Evolutionary conservation across 2,797 vertebrate genomes (phyloP).

Genomic region (Sebastes glaucus): DNA sequence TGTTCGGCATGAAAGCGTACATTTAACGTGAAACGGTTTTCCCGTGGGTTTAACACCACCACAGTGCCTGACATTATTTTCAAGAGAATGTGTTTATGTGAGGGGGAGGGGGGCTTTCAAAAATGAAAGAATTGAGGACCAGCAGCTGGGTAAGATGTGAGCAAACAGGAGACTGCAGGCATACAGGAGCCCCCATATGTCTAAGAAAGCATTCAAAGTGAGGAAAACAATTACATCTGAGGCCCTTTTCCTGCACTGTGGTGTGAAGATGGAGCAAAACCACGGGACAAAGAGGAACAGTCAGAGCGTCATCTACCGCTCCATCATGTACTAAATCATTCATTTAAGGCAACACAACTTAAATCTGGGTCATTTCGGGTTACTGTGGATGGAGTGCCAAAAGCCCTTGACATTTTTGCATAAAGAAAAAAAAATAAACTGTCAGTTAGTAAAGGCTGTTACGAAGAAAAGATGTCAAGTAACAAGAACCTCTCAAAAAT

Average conservation of each 20-base stretch:
- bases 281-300: conserved; percentile 49
- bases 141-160: conserved; percentile 29
- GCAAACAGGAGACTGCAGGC: conserved; percentile 11
- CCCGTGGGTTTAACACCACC: conserved; percentile 13
- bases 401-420: conserved; percentile 87
- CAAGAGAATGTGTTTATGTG: background rate
- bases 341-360: conserved; percentile 88
- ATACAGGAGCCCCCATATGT: conserved; percentile 5
- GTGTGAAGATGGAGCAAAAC: conserved; percentile 22
- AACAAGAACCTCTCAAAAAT: conserved; percentile 74
- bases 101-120: background rate
- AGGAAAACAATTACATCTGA: conserved; percentile 5
- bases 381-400: conserved; percentile 95
- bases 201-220: background rate
- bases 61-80: conserved; percentile 3
- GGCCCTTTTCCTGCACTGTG: conserved; percentile 29
- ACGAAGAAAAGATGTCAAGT: conserved; percentile 71
- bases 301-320: conserved; percentile 67
- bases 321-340: conserved; percentile 72
- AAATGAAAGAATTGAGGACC: conserved; percentile 5
- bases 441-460: conserved; percentile 81
- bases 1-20: background rate
- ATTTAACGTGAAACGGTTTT: conserved; percentile 1
- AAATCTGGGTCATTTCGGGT: conserved; percentile 81
- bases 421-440: conserved; percentile 78